Base-by-base conservation (phyloP, 2,113 vertebrate species). In the Puntigrus tetrazona region DNA sequence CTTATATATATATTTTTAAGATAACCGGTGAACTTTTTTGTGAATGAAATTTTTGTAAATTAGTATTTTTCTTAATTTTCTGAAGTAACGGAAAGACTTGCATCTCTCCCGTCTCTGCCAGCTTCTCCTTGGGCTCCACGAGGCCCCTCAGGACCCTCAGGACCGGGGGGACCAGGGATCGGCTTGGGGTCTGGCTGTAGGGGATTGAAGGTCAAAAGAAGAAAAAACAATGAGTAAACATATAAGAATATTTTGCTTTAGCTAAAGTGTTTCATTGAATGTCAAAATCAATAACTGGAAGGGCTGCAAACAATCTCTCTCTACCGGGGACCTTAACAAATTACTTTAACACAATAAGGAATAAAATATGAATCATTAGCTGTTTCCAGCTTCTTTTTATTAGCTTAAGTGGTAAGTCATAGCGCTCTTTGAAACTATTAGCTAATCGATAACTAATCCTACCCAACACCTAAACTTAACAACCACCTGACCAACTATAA, bases 21-120 rank as follows among this genome's bases (percentile, higher is more conserved):
- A 45, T 13, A 45, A 11, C 43, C 43, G 13, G 43, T 45, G 11
- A 45, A 45, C n/a, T n/a, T n/a, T n/a, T n/a, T n/a, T n/a, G n/a
- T n/a, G n/a, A n/a, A n/a, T n/a, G n/a, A n/a, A n/a, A n/a, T n/a
- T n/a, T n/a, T n/a, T n/a, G n/a, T n/a, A n/a, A n/a, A n/a, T n/a
- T n/a, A n/a, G 43, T 45, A 11, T 13, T 45, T 13, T 10, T n/a
- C n/a, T n/a, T 45, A 59, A 5, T 34, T 22, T 22, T 27, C 57
- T 4, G 11, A 45, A n/a, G 22, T 3, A 38, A 4, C 73, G 38
- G 16, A 22, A 27, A 63, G 29, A 84, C 91, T 92, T 90, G 95
- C 95, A 88, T 95, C 94, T 92, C 92, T 91, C 79, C 95, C 95
- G 63, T 94, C 94, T 86, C 93, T 92, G 82, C 95, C 95, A 0